Evolutionary conservation across 2,113 vertebrate genomes (phyloP).

Genomic region (Acanthisitta chloris): DNA sequence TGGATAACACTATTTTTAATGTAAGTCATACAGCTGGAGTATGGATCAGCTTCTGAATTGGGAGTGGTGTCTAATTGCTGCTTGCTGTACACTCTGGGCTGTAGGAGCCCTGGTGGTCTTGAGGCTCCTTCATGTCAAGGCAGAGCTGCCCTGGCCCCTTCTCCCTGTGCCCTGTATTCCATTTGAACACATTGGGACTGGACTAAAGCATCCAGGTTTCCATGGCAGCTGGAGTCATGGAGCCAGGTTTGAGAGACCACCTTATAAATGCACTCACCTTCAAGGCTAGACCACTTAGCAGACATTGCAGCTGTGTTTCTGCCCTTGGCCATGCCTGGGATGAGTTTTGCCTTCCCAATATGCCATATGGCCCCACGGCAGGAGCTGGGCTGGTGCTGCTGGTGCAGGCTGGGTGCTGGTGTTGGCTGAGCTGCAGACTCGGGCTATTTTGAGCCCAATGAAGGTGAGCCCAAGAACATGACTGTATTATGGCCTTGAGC

Average conservation of each 20-base stretch:
- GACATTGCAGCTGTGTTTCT: not conserved
- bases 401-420: not conserved
- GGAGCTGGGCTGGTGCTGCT: not conserved
- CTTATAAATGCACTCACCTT: not conserved
- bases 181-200: not conserved
- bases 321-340: not conserved
- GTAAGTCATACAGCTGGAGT: not conserved
- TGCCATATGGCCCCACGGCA: rapidly evolving
- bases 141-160: not conserved
- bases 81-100: rapidly evolving
- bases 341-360: not conserved
- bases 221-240: not conserved
- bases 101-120: not conserved
- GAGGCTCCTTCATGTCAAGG: not conserved
- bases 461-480: not conserved
- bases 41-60: not conserved
- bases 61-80: not conserved
- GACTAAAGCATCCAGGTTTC: not conserved
- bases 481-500: not conserved
- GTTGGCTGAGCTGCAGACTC: rapidly evolving
- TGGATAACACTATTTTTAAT: not conserved
- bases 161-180: not conserved
- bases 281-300: not conserved
- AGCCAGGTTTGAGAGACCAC: not conserved
- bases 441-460: rapidly evolving